Evolutionary conservation across 2,113 vertebrate genomes (phyloP).

Genomic region (Acrocephalus kingi): DNA sequence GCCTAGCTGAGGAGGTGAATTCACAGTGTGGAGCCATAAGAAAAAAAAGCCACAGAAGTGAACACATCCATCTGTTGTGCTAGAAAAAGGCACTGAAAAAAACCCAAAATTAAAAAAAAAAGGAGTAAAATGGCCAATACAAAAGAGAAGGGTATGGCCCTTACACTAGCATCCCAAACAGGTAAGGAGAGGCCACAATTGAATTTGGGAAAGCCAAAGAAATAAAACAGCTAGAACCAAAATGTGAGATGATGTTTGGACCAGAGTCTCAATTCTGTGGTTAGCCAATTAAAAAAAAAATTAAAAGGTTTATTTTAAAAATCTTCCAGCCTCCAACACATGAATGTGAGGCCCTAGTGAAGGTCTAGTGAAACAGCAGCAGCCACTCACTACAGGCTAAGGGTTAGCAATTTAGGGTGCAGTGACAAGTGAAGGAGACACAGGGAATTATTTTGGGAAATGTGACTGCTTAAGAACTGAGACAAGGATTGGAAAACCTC

Average conservation of each 20-base stretch:
- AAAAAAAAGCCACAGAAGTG: neutral
- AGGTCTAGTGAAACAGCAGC: neutral
- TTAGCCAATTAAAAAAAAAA: neutral
- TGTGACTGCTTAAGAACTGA: neutral
- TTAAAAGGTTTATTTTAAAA: neutral
- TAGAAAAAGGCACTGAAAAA: neutral
- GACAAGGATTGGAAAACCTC: neutral
- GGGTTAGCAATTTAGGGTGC: neutral
- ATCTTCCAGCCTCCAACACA: neutral
- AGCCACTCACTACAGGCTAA: neutral
- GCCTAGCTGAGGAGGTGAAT: neutral
- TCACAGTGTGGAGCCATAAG: neutral
- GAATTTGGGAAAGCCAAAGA: neutral
- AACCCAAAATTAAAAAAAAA: fast-evolving
- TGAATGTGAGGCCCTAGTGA: neutral
- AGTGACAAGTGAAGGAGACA: neutral
- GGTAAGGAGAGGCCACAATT: neutral
- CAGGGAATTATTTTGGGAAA: neutral
- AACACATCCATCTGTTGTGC: neutral
- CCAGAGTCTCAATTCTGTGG: neutral
- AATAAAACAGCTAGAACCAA: neutral
- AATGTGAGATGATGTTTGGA: neutral
- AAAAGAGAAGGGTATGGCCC: neutral
- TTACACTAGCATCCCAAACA: neutral
- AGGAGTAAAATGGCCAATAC: neutral